phyloP scores from a whole-genome alignment of 2,113 vertebrate genomes.

The Mastomys natalensis region DNA sequence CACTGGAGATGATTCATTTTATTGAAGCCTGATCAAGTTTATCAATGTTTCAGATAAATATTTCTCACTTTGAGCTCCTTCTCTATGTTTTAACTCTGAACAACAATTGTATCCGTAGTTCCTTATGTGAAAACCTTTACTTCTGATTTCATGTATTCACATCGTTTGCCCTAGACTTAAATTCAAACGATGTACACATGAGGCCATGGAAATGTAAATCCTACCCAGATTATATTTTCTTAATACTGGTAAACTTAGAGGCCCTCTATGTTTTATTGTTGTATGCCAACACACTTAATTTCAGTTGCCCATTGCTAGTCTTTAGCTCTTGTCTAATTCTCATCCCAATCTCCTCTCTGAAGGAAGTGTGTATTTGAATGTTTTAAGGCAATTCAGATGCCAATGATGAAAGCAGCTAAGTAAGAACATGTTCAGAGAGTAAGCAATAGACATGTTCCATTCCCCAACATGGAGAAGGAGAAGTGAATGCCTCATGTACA shows the following conservation, averaged over 20 bases:
- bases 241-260: not conserved
- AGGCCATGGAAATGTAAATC: not conserved
- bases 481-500: not conserved
- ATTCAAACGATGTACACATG: not conserved
- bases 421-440: not conserved
- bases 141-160: not conserved
- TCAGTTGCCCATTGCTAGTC: not conserved
- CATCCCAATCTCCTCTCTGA: not conserved
- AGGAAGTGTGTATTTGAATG: not conserved
- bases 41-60: not conserved
- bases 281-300: not conserved
- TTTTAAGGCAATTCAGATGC: not conserved
- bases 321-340: not conserved
- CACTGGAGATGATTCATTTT: not conserved
- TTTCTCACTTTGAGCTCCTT: not conserved
- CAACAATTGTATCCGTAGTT: not conserved
- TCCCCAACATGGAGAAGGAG: not conserved
- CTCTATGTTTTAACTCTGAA: not conserved
- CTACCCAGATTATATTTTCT: not conserved
- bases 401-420: not conserved
- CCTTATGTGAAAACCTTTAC: not conserved
- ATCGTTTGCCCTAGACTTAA: not conserved
- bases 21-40: not conserved
- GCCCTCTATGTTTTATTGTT: not conserved
- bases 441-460: not conserved